Base-by-base conservation (phyloP, 2,797 vertebrate species). In the Sebastes nivosus region DNA sequence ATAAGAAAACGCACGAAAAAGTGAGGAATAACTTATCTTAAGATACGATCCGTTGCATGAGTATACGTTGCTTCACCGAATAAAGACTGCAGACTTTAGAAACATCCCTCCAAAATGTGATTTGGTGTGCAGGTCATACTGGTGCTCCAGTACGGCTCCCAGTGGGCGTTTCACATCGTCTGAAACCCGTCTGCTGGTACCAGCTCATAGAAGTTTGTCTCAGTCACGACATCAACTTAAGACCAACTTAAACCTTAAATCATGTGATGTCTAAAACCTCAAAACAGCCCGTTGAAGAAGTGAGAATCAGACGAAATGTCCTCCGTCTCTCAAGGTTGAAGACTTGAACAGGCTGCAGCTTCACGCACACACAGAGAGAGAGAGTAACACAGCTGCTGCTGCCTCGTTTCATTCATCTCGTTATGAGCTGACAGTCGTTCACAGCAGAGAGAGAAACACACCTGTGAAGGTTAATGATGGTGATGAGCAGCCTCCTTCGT, bases 1-100 rank as follows among this genome's bases (percentile, higher is more conserved):
- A 46, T 18, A 46, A 46, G 14, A 46, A 46, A 46, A 0, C 3
- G 6, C 42, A 46, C 0, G 14, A 46, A 46, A 46, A 8, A 46
- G 6, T 42, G 38, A 42, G 14, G 38, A 42, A 16, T 42, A 42
- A 42, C 6, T 1, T 42, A 14, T 42, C 0, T 42, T 46, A 18
- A 18, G 14, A 46, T 46, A 46, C 6, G 16, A 46, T 46, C 42
- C 16, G 6, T 18, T 46, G 14, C 0, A 0, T 0, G 16, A 18
- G 14, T 7, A 46, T 0, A 46, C 3, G 16, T 46, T 46, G 42
- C 42, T 16, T 6, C 42, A 57, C 12, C 6, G 13, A 57, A 7
- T 25, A 57, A 14, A 57, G 54, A 14, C 6, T 24, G 54, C 12
- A 25, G 55, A 12, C n/a, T 22, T 54, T 54, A n/a, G 4, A 54